Base-by-base conservation (phyloP, 2,888 invertebrate genomes). In the Gerosis bhagava region DNA sequence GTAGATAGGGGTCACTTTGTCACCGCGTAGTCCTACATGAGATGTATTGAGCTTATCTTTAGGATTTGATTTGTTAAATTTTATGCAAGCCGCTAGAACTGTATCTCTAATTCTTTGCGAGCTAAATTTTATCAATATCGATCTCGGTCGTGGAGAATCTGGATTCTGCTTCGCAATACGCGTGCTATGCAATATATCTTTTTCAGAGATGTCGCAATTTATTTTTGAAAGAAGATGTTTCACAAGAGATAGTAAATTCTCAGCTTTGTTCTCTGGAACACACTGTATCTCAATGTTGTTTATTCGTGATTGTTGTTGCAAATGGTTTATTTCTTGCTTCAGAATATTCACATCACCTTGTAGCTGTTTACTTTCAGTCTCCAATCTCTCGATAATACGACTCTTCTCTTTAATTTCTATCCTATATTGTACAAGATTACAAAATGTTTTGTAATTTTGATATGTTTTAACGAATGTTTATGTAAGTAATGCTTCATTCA, bases 201-300 rank as follows among this genome's bases (percentile, higher is more conserved):
- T 32, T 17, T 32, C 32, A 2, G 17, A 5, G 2, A 32, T 6
- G 2, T 32, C 32, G 5, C 32, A 32, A 1, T 15, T 17, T 5
- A 32, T 10, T 11, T 19, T 32, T 10, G 19, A 17, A 7, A 19
- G 19, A 3, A 32, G 32, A 11, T 32, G 32, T 19, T 32, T 32
- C 8, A 32, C 19, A 1, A 32, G 17, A 0, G 10, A 10, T 5
- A 11, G 19, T 13, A 32, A 16, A 8, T 32, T 32, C 3, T 32
- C 32, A 3, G 28, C 12, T 4, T 31, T 31, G 16, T 5, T 31
- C 5, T 32, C 32, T 1, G 17, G 32, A 6, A 32, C 15, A 5
- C 32, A 11, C 19, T 32, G 32, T 11, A 32, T 32, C 8, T 32
- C 32, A 6, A 32, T 17, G n/a, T 32, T 32, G 8, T 17, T 32